Evolutionary conservation across 2,797 vertebrate genomes (phyloP), one percentile per base, ranked within the genome.

Genomic region (Clamator glandarius): DNA sequence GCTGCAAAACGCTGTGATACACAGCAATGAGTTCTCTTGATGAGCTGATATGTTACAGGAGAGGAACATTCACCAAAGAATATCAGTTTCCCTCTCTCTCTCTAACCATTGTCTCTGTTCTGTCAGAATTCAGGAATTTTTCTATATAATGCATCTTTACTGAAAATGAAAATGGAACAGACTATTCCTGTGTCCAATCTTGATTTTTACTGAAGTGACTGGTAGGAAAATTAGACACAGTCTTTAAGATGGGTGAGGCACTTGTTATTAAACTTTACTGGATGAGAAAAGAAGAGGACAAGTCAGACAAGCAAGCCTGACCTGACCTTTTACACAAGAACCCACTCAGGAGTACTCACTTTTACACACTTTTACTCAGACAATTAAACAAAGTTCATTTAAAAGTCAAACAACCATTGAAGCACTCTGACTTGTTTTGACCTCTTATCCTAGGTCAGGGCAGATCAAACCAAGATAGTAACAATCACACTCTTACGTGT

Each of bases 281-380:
- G 25, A 48, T 84, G 59, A 79, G 79, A 91, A 94, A 86, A 88
- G 25, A 77, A 61, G 51, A 86, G 44, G 25, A 84, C 93, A 94
- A 93, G 82, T 80, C 52, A 90, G 58, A 42, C 63, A 75, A 90
- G 68, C 76, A 89, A 92, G 94, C 78, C 95, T 87, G 78, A 86
- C 90, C 84, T 95, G 94, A 95, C 91, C 93, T 93, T 95, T 96
- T 87, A 95, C 86, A 80, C 6, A 55, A 78, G 69, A 93, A 91
- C n/a, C 64, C 85, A 54, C 61, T 68, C 58, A 83, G 35, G 14
- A 76, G 23, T 96, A 92, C 90, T 97, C 89, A 90, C 94, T 95
- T 96, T 93, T 96, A 92, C 87, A 93, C 94, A 94, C 95, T 97
- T 96, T 96, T 97, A 91, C 90, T 93, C 82, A 44, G 77, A 90